Base-by-base conservation (phyloP, 2,113 vertebrate genomes). In the Cololabis saira region DNA sequence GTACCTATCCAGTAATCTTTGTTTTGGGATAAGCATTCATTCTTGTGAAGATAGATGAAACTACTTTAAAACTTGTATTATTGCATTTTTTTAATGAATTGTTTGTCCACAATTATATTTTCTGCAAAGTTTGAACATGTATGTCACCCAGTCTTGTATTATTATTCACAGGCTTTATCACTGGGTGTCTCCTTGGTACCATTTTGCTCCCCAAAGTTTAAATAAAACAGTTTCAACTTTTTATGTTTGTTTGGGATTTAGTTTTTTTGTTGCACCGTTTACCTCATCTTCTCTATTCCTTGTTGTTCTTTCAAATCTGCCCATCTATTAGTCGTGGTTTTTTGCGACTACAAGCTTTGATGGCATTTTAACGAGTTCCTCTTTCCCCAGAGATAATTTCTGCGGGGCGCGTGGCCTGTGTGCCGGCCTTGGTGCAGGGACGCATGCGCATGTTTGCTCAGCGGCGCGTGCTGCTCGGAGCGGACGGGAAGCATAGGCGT, bases 371-470 rank as follows among this genome's bases (percentile, higher is more conserved):
- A 90, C 89, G 82, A 89, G 82, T 92, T 85, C 84, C 88, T 88
- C 85, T 92, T 91, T 89, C 74, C 61, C 60, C 80, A 55, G 57
- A 61, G 64, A 75, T 83, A 9, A 74, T 79, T 71, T 80, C 65
- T 55, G 68, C 41, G 66, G 64, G 53, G 76, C 65, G 82, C 78
- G 85, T 86, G 83, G 84, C 76, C 65, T 41, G 64, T 53, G 58
- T 37, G 54, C 74, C 43, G 70, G 67, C 61, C 71, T 67, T 60
- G 78, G 66, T 40, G 2, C 2, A n/a, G 16, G 11, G 67, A 73
- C 81, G 88, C 91, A 92, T 92, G 93, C 86, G 93, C 83, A 88
- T 95, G 90, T 95, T 95, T 95, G 94, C 90, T 95, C 92, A 93
- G 89, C 89, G 94, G 93, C 94, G 94, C 91, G 93, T 95, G 94